Evolutionary conservation across 1,140 invertebrate genomes (phyloP), one percentile per base, ranked within the genome.

Genomic region (Cydia pomonella): DNA sequence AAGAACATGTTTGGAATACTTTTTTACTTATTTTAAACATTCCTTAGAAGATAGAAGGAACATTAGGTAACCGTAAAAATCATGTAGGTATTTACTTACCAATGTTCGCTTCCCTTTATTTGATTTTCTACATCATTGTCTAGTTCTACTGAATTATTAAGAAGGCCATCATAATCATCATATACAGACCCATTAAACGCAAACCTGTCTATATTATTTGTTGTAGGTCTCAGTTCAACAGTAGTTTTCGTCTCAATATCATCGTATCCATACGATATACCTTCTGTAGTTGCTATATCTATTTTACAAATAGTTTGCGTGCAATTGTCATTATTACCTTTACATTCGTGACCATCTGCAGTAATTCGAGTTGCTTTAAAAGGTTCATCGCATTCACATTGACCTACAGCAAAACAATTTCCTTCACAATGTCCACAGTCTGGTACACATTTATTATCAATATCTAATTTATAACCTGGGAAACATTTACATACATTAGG

Each of bases 401-500:
- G 38, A 25, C 86, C 75, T 2, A 86, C 86, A 3, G 23, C 63
- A 9, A 29, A 53, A 74, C 92, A 93, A 7, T 44, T 63, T 13
- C 86, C 84, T 47, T 84, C 78, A 7, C 76, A 78, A 62, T 88
- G 87, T 23, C 18, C 62, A 21, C 75, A 72, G 2, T 74, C 50
- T 76, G 86, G 53, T 21, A 12, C 12, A 59, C 53, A 59, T 7
- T 10, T 23, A 23, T 59, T 12, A n/a, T 59, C 10, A 10, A 0
- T 12, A 23, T 59, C 21, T 23, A 59, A 23, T 59, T 59, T 59
- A 59, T 59, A 59, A 23, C 53, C 53, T 59, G 21, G 21, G 10
- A 23, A 23, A 23, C 53, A 59, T 59, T 33, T 79, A 76, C 94
- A 95, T 4, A 80, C 80, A 10, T 94, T 89, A 0, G 93, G 93